A percentile compares a stretch with the other conserved stretches of the same genome.
phyloP scores from a whole-genome alignment of 1,140 invertebrate species.

The Drosophila busckii region DNA sequence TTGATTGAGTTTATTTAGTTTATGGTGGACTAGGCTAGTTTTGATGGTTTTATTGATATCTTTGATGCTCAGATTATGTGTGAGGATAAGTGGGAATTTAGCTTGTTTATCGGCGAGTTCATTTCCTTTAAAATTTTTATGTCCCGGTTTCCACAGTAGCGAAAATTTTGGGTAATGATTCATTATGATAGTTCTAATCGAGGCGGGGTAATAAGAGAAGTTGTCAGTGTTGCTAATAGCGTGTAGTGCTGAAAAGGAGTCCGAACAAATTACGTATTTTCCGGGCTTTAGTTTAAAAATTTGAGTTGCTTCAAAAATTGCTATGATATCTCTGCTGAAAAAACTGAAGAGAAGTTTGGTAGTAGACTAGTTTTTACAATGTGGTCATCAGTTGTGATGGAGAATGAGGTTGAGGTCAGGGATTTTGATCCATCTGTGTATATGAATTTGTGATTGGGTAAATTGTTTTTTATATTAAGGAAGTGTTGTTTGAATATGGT shows the following conservation, averaged over 20 bases:
- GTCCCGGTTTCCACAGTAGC: not conserved
- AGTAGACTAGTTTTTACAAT: constrained; percentile 10
- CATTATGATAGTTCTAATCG: not conserved
- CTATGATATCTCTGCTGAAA: constrained; percentile 9
- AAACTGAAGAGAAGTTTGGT: constrained; percentile 8
- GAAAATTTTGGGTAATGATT: constrained; percentile 1
- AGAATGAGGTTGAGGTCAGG: not conserved
- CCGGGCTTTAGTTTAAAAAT: not conserved
- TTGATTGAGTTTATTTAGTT: not conserved
- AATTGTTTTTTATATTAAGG: not conserved
- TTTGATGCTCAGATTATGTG: not conserved
- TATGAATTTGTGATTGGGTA: not conserved
- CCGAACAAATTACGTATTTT: constrained; percentile 2
- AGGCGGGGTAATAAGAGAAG: not conserved
- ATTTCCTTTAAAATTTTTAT: not conserved
- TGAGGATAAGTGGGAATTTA: constrained; percentile 1
- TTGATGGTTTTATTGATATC: constrained; percentile 2
- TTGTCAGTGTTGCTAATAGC: constrained; percentile 4
- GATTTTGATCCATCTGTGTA: constrained; percentile 11
- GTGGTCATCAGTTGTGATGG: not conserved
- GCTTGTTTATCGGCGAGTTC: constrained; percentile 1
- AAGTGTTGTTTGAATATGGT: not conserved
- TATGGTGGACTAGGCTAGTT: too few species aligned
- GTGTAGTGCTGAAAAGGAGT: not conserved
- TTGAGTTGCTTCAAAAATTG: not conserved